These are phyloP conservation scores for Ctenopoma multispine DNA, from an alignment of 2,797 vertebrate genomes.

Conservation along the genomic window DNA sequence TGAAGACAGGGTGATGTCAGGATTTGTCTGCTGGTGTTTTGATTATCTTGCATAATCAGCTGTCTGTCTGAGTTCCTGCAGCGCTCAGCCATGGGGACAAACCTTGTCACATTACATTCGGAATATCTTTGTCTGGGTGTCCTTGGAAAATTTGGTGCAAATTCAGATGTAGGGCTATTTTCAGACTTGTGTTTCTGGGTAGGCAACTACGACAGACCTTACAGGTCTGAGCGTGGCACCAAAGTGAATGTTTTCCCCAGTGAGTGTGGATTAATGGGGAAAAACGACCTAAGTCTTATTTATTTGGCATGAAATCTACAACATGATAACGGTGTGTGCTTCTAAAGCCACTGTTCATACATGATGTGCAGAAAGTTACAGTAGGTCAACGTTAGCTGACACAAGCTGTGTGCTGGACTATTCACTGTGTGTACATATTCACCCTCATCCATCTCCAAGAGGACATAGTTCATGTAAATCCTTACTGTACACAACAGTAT, in stretches of 20 bases:
- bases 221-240: not conserved
- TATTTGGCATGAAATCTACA: too few species aligned
- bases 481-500: not conserved
- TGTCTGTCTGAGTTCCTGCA: slow-evolving; percentile 55
- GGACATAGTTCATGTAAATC: slow-evolving; percentile 14
- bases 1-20: slow-evolving; percentile 27
- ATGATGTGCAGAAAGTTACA: too few species aligned
- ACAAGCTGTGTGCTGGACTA: too few species aligned
- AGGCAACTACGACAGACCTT: not conserved
- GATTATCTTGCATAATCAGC: slow-evolving; percentile 66
- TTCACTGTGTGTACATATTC: not conserved
- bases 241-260: not conserved
- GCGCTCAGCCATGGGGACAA: slow-evolving; percentile 28
- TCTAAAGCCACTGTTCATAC: too few species aligned
- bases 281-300: too few species aligned
- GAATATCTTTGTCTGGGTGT: slow-evolving; percentile 29
- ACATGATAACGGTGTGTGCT: too few species aligned
- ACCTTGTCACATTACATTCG: slow-evolving; percentile 60
- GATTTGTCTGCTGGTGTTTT: slow-evolving; percentile 45
- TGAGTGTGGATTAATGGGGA: too few species aligned
- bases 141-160: slow-evolving; percentile 16
- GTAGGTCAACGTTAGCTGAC: too few species aligned
- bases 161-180: not conserved
- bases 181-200: slow-evolving; percentile 10
- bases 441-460: not conserved